Base-by-base conservation (phyloP, 2,888 invertebrate species). In the Reticulitermes lucifugus region DNA sequence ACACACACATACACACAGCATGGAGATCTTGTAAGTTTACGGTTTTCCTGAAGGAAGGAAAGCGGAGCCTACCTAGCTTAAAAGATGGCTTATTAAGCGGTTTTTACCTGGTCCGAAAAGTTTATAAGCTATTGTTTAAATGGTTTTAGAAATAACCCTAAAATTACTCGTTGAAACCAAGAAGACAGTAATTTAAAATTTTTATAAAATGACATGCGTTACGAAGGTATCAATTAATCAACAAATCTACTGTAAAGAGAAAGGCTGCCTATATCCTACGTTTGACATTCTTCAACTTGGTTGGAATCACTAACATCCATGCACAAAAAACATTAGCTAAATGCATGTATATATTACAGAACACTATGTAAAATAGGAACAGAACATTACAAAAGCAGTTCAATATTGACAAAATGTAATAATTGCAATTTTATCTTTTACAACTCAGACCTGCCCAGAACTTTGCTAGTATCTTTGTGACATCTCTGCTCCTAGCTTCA, bases 381-480 rank as follows among this genome's bases (percentile, higher is more conserved):
- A 35, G 5, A 73, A 41, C 41, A 18, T 14, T 73, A 73, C n/a
- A 73, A 73, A 35, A 29, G 70, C 70, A 25, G 12, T 70, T n/a
- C 6, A 41, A 35, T 73, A 41, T 41, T 41, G 41, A 73, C 29
- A 73, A 73, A 73, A 73, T 41, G 41, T 9, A 73, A 0, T 29
- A 25, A 70, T 2, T 9, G 70, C 12, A 70, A 6, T 29, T 25
- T 35, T 41, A 25, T 25, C 46, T 73, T 41, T 41, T 35, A 73
- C 73, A 80, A 65, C 41, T 81, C 81, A 81, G 81, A 81, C 46
- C 81, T 81, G 81, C 81, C 81, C 81, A 65, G 70, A 22, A 65
- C 43, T 81, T 41, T 41, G 43, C 60, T 65, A 65, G 43, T 81
- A 12, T 65, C 41, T n/a, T 65, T 25, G 25, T 65, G 81, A 25